Evolutionary conservation across 2,113 vertebrate species (phyloP).

Genomic region (Stictonetta naevosa): DNA sequence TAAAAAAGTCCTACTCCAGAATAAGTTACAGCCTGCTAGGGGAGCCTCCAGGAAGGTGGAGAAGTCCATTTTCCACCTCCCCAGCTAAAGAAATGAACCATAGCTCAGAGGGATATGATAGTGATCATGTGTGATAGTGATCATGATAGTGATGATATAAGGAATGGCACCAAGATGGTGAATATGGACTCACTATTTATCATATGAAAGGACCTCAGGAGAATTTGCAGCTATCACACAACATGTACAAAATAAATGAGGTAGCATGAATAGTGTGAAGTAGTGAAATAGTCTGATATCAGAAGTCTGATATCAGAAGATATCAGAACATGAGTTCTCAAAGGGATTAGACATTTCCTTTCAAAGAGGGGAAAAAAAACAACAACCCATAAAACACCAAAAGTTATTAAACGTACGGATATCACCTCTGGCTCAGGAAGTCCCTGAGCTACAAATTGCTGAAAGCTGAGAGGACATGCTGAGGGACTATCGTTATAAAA

Average conservation of each 20-base stretch:
- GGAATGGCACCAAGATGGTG: background rate
- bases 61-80: background rate
- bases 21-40: background rate
- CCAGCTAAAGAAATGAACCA: background rate
- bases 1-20: background rate
- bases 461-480: conserved; percentile 29
- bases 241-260: background rate
- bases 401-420: conserved; percentile 37
- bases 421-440: conserved; percentile 35
- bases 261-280: background rate
- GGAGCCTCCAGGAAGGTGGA: background rate
- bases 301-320: no score
- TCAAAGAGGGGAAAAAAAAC: background rate
- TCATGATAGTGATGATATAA: background rate
- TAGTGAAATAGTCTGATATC: background rate
- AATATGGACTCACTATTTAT: background rate
- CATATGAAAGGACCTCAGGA: background rate
- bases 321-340: background rate
- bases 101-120: background rate
- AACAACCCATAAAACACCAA: background rate
- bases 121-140: background rate
- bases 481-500: background rate
- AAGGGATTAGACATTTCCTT: conserved; percentile 36
- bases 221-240: background rate
- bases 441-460: conserved; percentile 45